Evolutionary conservation across 2,888 invertebrate species (phyloP).

Genomic region (Plutella xylostella): DNA sequence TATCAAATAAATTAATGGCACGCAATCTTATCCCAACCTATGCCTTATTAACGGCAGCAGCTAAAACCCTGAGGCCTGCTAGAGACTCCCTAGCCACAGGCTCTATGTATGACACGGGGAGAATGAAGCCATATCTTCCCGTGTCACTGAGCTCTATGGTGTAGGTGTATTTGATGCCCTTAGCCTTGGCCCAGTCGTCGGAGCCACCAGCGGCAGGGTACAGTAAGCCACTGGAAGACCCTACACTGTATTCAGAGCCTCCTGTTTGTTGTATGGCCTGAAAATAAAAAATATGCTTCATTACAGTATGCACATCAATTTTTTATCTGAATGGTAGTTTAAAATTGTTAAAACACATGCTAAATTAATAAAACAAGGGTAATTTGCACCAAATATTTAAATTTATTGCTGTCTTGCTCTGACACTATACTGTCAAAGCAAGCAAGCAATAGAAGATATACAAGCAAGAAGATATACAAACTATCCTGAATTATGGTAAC

Average conservation of each 20-base stretch:
- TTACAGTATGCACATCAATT: no score
- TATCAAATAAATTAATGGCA: conserved; percentile 4
- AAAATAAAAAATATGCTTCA: conserved; percentile 19
- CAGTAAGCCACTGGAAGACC: conserved; percentile 80
- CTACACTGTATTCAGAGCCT: conserved; percentile 78
- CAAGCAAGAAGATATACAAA: no score
- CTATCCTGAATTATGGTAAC: no score
- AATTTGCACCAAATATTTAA: no score
- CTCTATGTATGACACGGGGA: conserved; percentile 83
- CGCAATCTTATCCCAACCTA: background rate
- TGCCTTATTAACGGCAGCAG: conserved; percentile 20
- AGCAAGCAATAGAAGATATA: no score
- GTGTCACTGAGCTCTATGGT: conserved; percentile 91
- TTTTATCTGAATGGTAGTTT: no score
- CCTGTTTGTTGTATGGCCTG: conserved; percentile 72
- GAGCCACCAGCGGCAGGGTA: conserved; percentile 87
- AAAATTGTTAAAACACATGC: no score
- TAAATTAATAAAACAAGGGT: no score
- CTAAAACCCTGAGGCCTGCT: conserved; percentile 76
- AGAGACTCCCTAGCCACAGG: conserved; percentile 81
- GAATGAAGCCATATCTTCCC: conserved; percentile 86
- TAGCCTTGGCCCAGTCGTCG: conserved; percentile 93
- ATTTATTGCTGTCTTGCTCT: no score
- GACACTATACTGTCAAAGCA: no score
- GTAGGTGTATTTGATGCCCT: conserved; percentile 87